A percentile compares a stretch with the other conserved stretches of the same genome.
Evolutionary conservation across 2,888 invertebrate species (phyloP).

Genomic region (Melinopterus prodromus): DNA sequence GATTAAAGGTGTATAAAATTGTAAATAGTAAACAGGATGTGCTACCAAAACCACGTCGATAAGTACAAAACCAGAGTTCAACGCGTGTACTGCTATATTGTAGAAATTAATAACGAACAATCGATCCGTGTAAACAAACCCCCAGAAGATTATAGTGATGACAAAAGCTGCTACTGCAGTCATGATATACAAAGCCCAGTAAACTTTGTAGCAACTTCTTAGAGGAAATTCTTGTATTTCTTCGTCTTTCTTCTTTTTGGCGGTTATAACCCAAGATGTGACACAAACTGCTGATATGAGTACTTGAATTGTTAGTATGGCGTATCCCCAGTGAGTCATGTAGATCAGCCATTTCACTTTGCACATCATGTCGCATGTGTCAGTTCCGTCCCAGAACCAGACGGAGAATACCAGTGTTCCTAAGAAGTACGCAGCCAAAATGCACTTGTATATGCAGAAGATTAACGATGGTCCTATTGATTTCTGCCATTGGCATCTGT

Average conservation of each 20-base stretch:
- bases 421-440: background rate
- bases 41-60: background rate
- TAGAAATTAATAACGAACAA: background rate
- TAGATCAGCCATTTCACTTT: background rate
- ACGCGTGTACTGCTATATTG: background rate
- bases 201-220: background rate
- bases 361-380: background rate
- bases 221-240: background rate
- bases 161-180: background rate
- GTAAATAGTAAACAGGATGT: background rate
- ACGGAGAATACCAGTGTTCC: background rate
- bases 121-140: background rate
- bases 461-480: background rate
- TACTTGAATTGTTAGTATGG: background rate
- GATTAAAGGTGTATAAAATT: background rate
- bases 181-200: background rate
- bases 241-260: background rate
- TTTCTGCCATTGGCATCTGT: background rate
- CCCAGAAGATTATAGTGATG: background rate
- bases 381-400: background rate
- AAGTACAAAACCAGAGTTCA: background rate
- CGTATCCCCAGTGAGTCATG: background rate
- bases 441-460: background rate
- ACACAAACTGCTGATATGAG: background rate
- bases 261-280: background rate